These are phyloP conservation scores for Cochlearius cochlearius DNA, from an alignment of 2,113 vertebrate genomes.

Conservation along the genomic window DNA sequence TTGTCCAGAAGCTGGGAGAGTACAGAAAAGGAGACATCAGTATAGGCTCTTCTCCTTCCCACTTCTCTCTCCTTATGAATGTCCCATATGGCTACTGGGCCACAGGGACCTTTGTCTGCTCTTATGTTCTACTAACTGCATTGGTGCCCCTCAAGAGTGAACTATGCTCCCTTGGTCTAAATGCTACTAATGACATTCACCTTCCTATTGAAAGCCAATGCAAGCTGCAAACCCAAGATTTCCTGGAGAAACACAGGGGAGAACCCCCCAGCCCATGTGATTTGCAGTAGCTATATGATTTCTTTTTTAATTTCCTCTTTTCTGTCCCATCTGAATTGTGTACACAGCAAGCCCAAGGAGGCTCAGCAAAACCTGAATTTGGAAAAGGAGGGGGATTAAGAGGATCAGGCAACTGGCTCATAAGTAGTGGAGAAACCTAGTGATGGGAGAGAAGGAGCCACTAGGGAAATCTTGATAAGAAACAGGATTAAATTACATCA, in stretches of 20 bases:
- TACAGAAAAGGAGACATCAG: not conserved
- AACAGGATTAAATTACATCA: not conserved
- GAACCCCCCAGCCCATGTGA: not conserved
- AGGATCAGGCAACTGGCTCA: not conserved
- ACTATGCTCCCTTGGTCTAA: not conserved
- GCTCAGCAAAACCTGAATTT: not conserved
- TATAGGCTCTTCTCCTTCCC: not conserved
- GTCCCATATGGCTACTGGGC: not conserved
- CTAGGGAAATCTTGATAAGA: not conserved
- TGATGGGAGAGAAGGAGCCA: not conserved
- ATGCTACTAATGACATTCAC: not conserved
- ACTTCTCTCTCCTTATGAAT: not conserved
- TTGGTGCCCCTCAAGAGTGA: not conserved
- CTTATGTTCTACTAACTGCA: not conserved
- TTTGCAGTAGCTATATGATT: not conserved
- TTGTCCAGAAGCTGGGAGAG: not conserved
- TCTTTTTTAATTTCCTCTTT: slow-evolving; percentile 28
- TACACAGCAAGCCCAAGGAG: not conserved
- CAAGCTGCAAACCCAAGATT: not conserved
- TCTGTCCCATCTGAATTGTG: not conserved
- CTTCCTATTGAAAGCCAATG: not conserved
- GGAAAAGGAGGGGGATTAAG: slow-evolving; percentile 24
- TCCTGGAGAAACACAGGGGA: not conserved
- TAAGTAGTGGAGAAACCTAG: not conserved
- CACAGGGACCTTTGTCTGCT: not conserved